These are phyloP conservation scores for Lysiphlebus fabarum DNA, from an alignment of 1,140 invertebrate species.

Conservation along the genomic window DNA sequence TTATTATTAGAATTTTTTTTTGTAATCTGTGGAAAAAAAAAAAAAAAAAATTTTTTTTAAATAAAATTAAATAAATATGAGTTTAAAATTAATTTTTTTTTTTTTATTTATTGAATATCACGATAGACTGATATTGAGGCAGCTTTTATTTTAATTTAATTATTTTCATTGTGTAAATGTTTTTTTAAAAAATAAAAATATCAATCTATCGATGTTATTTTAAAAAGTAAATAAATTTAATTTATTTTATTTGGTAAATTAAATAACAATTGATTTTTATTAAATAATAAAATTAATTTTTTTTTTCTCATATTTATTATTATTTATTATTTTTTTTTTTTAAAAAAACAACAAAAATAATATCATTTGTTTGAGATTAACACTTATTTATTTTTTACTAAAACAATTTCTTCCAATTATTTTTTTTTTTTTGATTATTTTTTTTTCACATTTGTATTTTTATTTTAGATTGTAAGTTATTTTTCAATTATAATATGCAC, in stretches of 20 bases:
- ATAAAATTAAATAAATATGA: background rate
- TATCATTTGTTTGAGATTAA: background rate
- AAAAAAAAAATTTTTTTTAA: background rate
- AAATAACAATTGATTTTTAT: no score
- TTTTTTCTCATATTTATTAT: no score
- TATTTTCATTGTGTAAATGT: conserved; percentile 10
- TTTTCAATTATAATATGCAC: no score
- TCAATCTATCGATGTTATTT: conserved; percentile 1
- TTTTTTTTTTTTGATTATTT: background rate
- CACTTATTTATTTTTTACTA: conserved; percentile 1
- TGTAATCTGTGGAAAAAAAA: background rate
- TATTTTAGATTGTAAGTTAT: no score
- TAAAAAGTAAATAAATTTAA: background rate
- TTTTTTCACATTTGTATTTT: no score
- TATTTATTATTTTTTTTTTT: background rate
- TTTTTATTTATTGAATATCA: no score
- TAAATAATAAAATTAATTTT: no score
- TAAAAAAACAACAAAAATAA: background rate
- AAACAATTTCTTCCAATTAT: conserved; percentile 23
- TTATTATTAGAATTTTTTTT: no score
- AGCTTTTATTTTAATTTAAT: conserved; percentile 14
- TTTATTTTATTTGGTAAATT: no score
- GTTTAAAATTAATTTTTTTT: background rate
- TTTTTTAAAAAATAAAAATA: conserved; percentile 5
- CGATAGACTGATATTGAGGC: conserved; percentile 18